Evolutionary conservation across 2,113 vertebrate species (phyloP).

Genomic region (Pseudorhombus dupliciocellatus): DNA sequence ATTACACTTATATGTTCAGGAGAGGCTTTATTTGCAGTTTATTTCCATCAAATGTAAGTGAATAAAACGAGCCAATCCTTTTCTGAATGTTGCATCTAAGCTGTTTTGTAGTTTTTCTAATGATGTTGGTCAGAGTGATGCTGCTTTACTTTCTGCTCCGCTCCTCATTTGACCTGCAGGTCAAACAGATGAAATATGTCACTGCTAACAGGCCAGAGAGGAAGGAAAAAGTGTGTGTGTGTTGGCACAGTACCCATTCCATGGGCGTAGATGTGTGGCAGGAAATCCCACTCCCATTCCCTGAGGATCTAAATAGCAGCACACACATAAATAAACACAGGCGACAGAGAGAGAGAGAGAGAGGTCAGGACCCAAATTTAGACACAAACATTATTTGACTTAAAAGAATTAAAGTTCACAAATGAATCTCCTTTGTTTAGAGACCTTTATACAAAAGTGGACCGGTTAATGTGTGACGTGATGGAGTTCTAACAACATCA

Average conservation of each 20-base stretch:
- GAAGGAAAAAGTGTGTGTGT: conserved; percentile 64
- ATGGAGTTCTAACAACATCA: background rate
- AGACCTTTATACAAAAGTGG: background rate
- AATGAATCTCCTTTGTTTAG: background rate
- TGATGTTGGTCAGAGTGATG: background rate
- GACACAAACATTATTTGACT: background rate
- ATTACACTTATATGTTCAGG: background rate
- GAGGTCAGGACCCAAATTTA: background rate
- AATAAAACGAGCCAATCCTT: background rate
- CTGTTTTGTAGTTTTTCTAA: background rate
- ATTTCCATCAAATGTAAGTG: background rate
- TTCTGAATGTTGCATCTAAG: background rate
- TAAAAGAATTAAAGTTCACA: background rate
- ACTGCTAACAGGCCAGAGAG: conserved; percentile 36
- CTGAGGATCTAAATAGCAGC: conserved; percentile 67
- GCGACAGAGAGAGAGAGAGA: background rate
- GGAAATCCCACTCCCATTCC: conserved; percentile 81
- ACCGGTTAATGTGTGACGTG: background rate
- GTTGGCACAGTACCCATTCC: conserved; percentile 65
- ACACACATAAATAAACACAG: conserved; percentile 45
- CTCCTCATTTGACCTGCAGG: conserved; percentile 33
- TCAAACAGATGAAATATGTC: conserved; percentile 52
- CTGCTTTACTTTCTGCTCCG: conserved; percentile 20
- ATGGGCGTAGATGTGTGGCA: conserved; percentile 74
- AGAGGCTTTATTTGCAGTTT: background rate